Evolutionary conservation across 2,113 vertebrate species (phyloP).

Genomic region (Nesoenas mayeri): DNA sequence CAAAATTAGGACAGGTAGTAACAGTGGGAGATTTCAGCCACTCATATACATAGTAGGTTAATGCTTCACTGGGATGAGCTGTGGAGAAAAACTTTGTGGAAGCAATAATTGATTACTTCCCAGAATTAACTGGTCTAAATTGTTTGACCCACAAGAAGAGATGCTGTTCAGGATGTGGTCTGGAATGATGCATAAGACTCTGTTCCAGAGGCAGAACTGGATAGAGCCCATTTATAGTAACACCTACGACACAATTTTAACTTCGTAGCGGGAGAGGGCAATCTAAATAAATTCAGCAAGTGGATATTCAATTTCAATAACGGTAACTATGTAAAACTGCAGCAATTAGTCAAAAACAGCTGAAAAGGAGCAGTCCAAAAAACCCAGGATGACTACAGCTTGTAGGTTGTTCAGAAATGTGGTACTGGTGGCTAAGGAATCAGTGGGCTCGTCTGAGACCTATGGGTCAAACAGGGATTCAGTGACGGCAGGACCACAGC

Average conservation of each 20-base stretch:
- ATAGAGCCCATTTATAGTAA: neutral
- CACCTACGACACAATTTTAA: neutral
- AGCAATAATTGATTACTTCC: neutral
- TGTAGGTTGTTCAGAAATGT: neutral
- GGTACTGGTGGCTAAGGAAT: neutral
- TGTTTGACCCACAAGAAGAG: slow-evolving; percentile 15
- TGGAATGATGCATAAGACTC: neutral
- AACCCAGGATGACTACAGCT: neutral
- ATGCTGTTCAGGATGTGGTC: neutral
- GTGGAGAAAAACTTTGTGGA: neutral
- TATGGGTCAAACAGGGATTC: neutral
- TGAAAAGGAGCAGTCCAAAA: neutral
- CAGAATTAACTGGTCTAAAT: neutral
- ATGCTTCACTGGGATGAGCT: neutral
- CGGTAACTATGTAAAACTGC: neutral
- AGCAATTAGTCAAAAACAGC: neutral
- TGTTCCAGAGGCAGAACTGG: neutral
- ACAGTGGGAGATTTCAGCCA: neutral
- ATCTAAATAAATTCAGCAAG: neutral
- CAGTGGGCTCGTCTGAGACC: neutral
- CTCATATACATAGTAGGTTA: neutral
- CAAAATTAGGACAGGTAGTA: neutral
- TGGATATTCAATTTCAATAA: neutral
- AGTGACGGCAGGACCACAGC: neutral
- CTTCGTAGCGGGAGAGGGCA: neutral